Evolutionary conservation across 2,888 invertebrate genomes (phyloP).

Genomic region (Melinaea marsaeus): DNA sequence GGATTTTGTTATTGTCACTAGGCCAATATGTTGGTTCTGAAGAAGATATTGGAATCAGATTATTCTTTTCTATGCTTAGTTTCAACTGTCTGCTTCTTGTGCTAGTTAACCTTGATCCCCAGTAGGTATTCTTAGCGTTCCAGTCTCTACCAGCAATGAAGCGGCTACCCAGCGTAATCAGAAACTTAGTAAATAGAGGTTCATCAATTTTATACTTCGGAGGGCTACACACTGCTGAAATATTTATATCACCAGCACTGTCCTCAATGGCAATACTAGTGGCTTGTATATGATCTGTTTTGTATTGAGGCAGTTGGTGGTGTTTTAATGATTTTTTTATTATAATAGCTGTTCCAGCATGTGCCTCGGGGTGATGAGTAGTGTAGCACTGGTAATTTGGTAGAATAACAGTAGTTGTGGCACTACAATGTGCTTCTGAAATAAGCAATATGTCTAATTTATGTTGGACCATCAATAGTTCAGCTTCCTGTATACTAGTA

Average conservation of each 20-base stretch:
- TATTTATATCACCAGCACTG: not conserved
- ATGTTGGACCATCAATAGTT: conserved; percentile 18
- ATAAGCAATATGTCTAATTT: conserved; percentile 29
- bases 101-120: conserved; percentile 24
- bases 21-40: conserved; percentile 33
- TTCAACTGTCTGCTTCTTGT: conserved; percentile 22
- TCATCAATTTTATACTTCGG: conserved; percentile 19
- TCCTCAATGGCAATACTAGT: conserved; percentile 16
- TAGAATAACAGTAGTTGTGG: conserved; percentile 16
- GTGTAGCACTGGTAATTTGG: conserved; percentile 16
- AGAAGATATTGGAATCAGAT: conserved; percentile 17
- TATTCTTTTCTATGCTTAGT: conserved; percentile 7
- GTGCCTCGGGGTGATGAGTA: conserved; percentile 26
- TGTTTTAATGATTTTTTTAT: conserved; percentile 20
- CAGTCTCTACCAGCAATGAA: conserved; percentile 30
- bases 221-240: conserved; percentile 21
- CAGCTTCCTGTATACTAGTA: conserved; percentile 27
- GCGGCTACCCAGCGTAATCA: conserved; percentile 14
- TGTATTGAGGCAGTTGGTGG: conserved; percentile 8
- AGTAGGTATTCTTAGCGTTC: conserved; percentile 30
- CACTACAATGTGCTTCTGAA: conserved; percentile 28
- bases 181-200: conserved; percentile 7
- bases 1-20: conserved; percentile 25
- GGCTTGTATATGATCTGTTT: conserved; percentile 18
- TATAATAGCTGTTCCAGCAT: conserved; percentile 23